Conservation (phyloP, 2,888 invertebrate genomes). For the Nephrocerus scutellatus region DNA sequence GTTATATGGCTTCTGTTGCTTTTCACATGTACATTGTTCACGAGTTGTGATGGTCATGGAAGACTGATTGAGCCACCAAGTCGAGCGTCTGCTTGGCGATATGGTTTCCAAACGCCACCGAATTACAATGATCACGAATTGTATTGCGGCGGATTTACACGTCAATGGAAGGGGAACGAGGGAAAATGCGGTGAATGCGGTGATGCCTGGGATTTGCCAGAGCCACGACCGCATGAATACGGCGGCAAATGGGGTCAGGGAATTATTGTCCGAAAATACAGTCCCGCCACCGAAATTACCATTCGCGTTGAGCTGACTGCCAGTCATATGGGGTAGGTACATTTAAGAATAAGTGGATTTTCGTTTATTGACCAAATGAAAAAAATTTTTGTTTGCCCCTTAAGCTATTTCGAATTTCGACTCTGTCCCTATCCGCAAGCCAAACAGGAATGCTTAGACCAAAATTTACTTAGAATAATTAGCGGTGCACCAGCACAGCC, state of each 20-base stretch:
- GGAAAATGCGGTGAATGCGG: constrained; percentile 85
- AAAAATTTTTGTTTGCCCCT: constrained; percentile 10
- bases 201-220: constrained; percentile 68
- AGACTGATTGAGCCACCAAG: constrained; percentile 71
- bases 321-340: constrained; percentile 63
- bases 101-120: constrained; percentile 78
- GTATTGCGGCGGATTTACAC: constrained; percentile 79
- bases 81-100: constrained; percentile 80
- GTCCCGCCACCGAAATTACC: constrained; percentile 58
- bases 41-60: constrained; percentile 37
- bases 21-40: no score
- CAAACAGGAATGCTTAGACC: constrained; percentile 72
- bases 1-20: no score
- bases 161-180: constrained; percentile 72
- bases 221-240: constrained; percentile 70
- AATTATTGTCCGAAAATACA: constrained; percentile 72
- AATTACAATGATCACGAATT: constrained; percentile 86
- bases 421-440: constrained; percentile 67
- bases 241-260: constrained; percentile 80
- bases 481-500: constrained; percentile 43
- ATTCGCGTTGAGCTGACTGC: constrained; percentile 81
- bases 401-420: constrained; percentile 70
- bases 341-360: not conserved
- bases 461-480: constrained; percentile 57
- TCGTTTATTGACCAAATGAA: not conserved